These are phyloP conservation scores for Biston betularia DNA, from an alignment of 2,888 invertebrate genomes.

Conservation along the genomic window DNA sequence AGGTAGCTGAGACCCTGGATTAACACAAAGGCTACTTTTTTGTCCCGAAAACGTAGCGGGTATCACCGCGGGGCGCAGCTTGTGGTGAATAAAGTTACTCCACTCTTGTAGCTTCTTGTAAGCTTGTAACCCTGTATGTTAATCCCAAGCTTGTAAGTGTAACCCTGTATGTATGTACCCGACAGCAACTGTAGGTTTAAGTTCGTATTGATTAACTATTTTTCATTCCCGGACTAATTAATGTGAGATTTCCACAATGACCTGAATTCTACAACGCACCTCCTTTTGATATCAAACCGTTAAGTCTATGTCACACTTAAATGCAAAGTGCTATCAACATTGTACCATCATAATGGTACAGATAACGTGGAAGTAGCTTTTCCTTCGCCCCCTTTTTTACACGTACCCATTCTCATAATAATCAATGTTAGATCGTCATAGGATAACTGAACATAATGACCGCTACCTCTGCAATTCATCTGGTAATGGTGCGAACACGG, in stretches of 20 bases:
- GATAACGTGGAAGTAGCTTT: slow-evolving; percentile 61
- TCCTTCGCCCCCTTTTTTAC: slow-evolving; percentile 47
- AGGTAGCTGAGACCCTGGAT: too few relatives aligned
- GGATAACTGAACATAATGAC: slow-evolving; percentile 78
- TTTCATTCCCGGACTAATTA: slow-evolving; percentile 6
- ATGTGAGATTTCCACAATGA: slow-evolving; percentile 1
- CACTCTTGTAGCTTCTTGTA: too few relatives aligned
- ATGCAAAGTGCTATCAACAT: slow-evolving; percentile 39
- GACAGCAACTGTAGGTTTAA: background rate
- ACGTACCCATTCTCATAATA: slow-evolving; percentile 71
- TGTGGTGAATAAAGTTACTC: too few relatives aligned
- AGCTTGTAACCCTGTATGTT: too few relatives aligned
- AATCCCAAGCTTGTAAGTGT: background rate
- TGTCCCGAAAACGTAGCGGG: too few relatives aligned
- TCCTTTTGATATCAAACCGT: slow-evolving; percentile 10
- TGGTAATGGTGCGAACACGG: slow-evolving; percentile 76
- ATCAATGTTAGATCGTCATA: slow-evolving; percentile 65
- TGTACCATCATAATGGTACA: slow-evolving; percentile 35
- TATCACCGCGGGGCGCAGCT: too few relatives aligned
- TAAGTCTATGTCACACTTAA: slow-evolving; percentile 26
- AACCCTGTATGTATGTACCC: background rate
- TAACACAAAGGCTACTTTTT: too few relatives aligned
- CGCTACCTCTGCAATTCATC: slow-evolving; percentile 45
- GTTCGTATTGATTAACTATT: slow-evolving; percentile 1
- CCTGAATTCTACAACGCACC: slow-evolving; percentile 6